phyloP scores from a whole-genome alignment of 2,797 vertebrate genomes.

The Enteromius unitaeniatus region DNA sequence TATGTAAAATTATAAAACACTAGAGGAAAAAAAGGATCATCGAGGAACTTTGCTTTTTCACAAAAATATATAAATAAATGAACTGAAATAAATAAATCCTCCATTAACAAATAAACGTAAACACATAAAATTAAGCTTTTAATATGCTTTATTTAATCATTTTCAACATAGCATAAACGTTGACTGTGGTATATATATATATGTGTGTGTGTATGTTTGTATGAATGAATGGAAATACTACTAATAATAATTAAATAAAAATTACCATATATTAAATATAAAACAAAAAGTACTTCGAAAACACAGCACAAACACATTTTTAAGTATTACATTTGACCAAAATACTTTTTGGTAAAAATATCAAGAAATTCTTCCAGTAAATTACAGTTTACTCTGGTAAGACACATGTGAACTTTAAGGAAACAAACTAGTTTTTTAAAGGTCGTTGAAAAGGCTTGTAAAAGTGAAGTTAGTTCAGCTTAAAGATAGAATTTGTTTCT shows the following conservation, averaged over 20 bases:
- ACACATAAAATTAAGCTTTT: not conserved
- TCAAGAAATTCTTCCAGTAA: not conserved
- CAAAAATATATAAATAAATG: not conserved
- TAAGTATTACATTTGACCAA: too few relatives aligned
- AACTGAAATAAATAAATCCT: not conserved
- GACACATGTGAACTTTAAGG: not conserved
- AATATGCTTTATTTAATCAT: not conserved
- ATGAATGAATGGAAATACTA: not conserved
- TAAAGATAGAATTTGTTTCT: not conserved
- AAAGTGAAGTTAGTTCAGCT: too few relatives aligned
- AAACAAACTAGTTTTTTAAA: too few relatives aligned
- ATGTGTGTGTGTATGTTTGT: too few relatives aligned
- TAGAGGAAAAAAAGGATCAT: not conserved
- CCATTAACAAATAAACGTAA: not conserved
- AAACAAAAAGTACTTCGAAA: too few relatives aligned
- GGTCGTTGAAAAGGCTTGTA: too few relatives aligned
- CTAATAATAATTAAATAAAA: not conserved
- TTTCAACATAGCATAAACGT: not conserved
- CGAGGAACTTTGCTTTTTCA: not conserved
- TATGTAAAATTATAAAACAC: not conserved
- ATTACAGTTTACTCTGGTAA: too few relatives aligned
- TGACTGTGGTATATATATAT: not conserved
- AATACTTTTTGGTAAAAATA: too few relatives aligned
- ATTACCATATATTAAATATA: not conserved
- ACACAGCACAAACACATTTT: too few relatives aligned